A percentile compares a stretch with the other conserved stretches of the same genome.
Conservation (phyloP, 2,888 invertebrate genomes). For the Athripsodes cinereus region DNA sequence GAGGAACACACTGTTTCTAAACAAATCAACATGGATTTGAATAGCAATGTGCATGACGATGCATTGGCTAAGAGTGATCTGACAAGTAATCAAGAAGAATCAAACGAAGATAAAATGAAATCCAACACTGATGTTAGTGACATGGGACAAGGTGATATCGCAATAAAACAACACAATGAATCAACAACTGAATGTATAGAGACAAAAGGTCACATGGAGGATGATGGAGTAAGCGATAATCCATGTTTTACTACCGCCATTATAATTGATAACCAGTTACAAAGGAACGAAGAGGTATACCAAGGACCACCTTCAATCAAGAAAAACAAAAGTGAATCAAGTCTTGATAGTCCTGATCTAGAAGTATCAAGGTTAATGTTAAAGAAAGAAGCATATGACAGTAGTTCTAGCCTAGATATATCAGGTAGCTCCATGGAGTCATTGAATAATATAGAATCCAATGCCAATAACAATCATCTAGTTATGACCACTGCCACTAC, state of each 20-base stretch:
- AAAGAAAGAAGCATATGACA: conserved; percentile 41
- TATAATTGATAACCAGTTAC: background rate
- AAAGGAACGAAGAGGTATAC: background rate
- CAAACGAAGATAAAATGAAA: too few species aligned
- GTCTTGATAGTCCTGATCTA: conserved; percentile 48
- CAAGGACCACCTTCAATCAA: conserved; percentile 35
- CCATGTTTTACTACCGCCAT: too few species aligned
- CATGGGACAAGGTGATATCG: background rate
- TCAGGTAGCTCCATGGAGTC: conserved; percentile 50
- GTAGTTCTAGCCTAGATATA: conserved; percentile 45
- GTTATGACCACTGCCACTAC: background rate
- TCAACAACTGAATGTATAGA: background rate
- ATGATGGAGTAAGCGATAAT: background rate
- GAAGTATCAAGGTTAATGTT: conserved; percentile 48
- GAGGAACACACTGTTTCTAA: too few species aligned
- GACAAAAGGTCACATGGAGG: background rate
- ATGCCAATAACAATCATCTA: too few species aligned
- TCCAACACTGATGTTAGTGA: background rate
- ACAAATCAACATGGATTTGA: too few species aligned
- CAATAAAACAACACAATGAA: background rate
- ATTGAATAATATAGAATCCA: conserved; percentile 34
- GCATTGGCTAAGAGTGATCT: background rate
- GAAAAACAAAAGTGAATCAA: conserved; percentile 48
- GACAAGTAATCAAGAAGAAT: background rate
- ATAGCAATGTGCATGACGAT: background rate